Base-by-base conservation (phyloP, 2,888 invertebrate genomes). In the Loripinus fragilis region DNA sequence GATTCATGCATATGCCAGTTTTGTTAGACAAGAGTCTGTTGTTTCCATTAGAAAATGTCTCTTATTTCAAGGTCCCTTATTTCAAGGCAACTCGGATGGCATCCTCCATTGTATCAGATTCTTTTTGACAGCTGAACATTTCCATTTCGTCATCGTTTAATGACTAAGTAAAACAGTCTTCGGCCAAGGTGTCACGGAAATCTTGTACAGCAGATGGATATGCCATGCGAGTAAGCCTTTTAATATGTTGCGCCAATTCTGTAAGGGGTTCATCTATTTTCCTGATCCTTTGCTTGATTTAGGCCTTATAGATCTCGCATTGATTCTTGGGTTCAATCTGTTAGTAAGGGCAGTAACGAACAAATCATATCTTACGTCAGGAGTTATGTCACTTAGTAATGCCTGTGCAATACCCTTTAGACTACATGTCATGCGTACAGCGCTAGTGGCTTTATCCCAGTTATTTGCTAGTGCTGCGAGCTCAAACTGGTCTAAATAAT, bases 221-320 rank as follows among this genome's bases (percentile, higher is more conserved):
- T n/a, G n/a, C n/a, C n/a, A n/a, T n/a, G n/a, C n/a, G 33, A 35
- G 64, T 64, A 12, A 64, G 35, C 15, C 64, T 12, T 35, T 64
- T 64, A 5, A 64, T 64, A 25, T 64, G 28, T 25, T 64, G 64
- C 8, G 64, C 64, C 28, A 64, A 64, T n/a, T 64, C 64, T 20
- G 64, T 7, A 25, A 75, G 42, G 38, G 64, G 33, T 41, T 75
- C 70, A 64, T 33, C 50, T 2, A 10, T 28, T 28, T 65, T 70
- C 55, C 75, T 75, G 12, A 60, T 60, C 20, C 64, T 42, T 30
- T 50, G 30, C 20, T 66, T 76, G 33, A 76, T 71, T 55, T 67
- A 64, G 7, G 71, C 76, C 30, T 65, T 68, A 42, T n/a, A n/a
- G n/a, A n/a, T n/a, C n/a, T n/a, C n/a, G n/a, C n/a, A n/a, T n/a